These are phyloP conservation scores for Chrosomus eos DNA, from an alignment of 2,797 vertebrate species.

Conservation along the genomic window DNA sequence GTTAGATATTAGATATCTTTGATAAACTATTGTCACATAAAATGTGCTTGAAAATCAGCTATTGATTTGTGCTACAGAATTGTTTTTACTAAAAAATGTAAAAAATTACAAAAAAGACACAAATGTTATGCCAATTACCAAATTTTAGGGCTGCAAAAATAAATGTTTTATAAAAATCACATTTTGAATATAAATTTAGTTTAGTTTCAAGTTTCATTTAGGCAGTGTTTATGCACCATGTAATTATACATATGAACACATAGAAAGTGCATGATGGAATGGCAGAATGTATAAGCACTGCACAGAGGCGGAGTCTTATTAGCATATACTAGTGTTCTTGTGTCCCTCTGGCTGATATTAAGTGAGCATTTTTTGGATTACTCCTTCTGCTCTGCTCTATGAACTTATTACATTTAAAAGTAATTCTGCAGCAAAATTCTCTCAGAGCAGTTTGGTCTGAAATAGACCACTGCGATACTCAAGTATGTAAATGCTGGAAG, in stretches of 20 bases:
- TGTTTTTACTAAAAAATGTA: not conserved
- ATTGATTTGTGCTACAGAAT: too few species aligned
- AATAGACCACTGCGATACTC: conserved; percentile 17
- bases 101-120: not conserved
- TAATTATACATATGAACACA: conserved; percentile 21
- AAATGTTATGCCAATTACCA: not conserved
- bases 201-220: not conserved
- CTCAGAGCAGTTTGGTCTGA: conserved; percentile 11
- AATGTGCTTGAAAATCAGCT: too few species aligned
- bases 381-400: not conserved
- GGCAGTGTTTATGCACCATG: conserved; percentile 19
- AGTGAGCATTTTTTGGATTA: conserved; percentile 23
- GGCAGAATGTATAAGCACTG: conserved; percentile 19
- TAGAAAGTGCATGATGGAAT: conserved; percentile 7
- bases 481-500: conserved; percentile 26
- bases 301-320: conserved; percentile 34
- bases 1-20: too few species aligned
- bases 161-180: not conserved
- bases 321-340: conserved; percentile 44
- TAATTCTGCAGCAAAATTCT: conserved; percentile 12
- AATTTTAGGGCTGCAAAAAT: not conserved
- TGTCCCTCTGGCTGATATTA: conserved; percentile 44
- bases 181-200: not conserved
- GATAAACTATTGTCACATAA: too few species aligned
- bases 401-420: conserved; percentile 21